Evolutionary conservation across 2,797 vertebrate genomes (phyloP).

Genomic region (Hippopotamyrus pictus): DNA sequence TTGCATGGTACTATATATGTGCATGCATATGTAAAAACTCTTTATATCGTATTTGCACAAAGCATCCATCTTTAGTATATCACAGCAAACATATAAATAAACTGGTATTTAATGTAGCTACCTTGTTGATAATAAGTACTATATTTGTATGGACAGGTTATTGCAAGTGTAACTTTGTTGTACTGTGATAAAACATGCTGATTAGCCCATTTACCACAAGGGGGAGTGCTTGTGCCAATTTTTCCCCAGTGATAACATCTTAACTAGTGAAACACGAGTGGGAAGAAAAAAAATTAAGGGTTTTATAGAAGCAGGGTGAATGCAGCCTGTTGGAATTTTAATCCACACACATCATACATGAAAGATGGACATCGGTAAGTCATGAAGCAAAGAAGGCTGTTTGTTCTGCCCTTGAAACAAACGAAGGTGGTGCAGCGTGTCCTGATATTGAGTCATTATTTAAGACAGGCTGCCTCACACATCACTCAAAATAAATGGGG

Average conservation of each 20-base stretch:
- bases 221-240: not conserved
- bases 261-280: not conserved
- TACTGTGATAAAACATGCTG: not conserved
- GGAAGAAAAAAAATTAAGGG: not conserved
- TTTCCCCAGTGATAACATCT: not conserved
- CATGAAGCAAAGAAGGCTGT: not conserved
- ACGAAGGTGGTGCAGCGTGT: not conserved
- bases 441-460: not conserved
- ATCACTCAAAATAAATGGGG: not conserved
- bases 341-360: not conserved
- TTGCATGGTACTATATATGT: not conserved
- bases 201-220: not conserved
- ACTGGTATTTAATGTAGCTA: not conserved
- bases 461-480: not conserved
- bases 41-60: not conserved
- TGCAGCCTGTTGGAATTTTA: not conserved
- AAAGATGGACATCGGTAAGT: not conserved
- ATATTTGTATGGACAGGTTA: not conserved
- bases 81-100: not conserved
- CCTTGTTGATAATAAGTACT: not conserved
- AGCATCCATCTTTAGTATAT: not conserved
- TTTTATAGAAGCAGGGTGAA: not conserved
- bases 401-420: not conserved
- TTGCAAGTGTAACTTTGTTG: not conserved
- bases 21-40: not conserved